phyloP scores from a whole-genome alignment of 2,113 vertebrate species.

The Neolamprologus fasciatus region DNA sequence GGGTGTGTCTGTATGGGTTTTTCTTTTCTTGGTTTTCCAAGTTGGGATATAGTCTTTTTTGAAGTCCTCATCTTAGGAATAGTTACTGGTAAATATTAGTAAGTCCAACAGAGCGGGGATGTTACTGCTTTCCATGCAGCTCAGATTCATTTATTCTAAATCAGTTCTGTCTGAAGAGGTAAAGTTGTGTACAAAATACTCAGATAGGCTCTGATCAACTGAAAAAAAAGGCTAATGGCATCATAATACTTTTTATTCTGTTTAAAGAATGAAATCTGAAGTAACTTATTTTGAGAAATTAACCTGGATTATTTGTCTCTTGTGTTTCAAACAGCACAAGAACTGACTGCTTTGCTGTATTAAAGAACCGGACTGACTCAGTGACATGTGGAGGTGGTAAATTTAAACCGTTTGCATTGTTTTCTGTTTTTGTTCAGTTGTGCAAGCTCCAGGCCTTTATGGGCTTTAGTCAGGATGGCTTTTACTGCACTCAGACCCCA shows the following conservation, averaged over 20 bases:
- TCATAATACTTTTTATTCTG: neutral
- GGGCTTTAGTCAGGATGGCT: neutral
- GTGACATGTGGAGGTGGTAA: neutral
- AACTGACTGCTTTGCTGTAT: neutral
- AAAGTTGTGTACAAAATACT: neutral
- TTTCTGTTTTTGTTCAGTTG: neutral
- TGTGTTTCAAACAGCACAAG: neutral
- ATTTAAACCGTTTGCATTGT: neutral
- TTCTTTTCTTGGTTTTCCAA: neutral
- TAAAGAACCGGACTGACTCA: neutral
- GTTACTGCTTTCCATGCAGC: neutral
- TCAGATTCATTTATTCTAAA: neutral
- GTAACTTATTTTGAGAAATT: rapidly evolving
- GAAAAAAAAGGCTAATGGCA: rapidly evolving
- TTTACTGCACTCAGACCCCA: neutral
- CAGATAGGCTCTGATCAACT: neutral
- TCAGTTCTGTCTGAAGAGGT: neutral
- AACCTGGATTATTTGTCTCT: rapidly evolving
- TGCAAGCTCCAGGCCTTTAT: neutral
- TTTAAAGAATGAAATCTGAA: neutral
- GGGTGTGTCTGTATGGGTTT: rapidly evolving
- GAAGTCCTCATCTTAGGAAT: neutral
- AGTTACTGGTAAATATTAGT: neutral
- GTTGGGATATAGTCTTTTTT: neutral
- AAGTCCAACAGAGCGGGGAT: rapidly evolving